phyloP scores from a whole-genome alignment of 2,797 vertebrate species.

The Trichosurus vulpecula region DNA sequence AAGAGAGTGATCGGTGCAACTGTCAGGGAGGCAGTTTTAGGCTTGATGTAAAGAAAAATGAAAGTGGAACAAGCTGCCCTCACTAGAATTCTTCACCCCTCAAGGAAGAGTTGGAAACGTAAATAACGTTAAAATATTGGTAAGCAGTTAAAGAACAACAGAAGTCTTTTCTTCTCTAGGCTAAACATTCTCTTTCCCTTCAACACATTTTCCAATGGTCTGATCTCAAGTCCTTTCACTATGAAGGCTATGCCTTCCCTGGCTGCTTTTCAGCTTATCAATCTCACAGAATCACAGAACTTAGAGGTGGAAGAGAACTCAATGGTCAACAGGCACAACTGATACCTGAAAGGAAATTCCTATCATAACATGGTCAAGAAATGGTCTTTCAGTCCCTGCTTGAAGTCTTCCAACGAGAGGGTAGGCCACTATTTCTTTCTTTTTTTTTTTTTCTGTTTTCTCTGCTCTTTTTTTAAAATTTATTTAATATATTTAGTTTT shows the following conservation, averaged over 20 bases:
- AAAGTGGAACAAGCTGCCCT: no score
- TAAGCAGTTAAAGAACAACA: not conserved
- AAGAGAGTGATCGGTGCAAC: no score
- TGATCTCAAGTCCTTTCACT: not conserved
- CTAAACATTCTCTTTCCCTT: not conserved
- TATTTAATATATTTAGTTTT: no score
- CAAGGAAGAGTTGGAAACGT: no score
- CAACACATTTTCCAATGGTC: no score
- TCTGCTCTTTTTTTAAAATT: no score
- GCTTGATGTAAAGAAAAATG: no score
- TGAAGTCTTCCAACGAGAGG: not conserved
- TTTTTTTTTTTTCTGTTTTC: no score
- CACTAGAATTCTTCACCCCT: no score
- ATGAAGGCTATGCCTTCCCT: not conserved
- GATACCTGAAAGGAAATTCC: not conserved
- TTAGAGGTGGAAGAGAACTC: not conserved
- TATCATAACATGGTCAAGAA: not conserved
- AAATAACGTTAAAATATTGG: no score
- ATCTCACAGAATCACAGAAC: not conserved
- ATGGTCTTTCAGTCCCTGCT: not conserved
- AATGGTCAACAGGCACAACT: not conserved
- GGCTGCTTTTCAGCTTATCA: not conserved
- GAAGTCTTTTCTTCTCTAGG: not conserved
- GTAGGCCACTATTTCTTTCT: no score
- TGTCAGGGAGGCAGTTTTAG: no score